phyloP scores from a whole-genome alignment of 2,797 vertebrate genomes.

The Gadopsis bispinosus region DNA sequence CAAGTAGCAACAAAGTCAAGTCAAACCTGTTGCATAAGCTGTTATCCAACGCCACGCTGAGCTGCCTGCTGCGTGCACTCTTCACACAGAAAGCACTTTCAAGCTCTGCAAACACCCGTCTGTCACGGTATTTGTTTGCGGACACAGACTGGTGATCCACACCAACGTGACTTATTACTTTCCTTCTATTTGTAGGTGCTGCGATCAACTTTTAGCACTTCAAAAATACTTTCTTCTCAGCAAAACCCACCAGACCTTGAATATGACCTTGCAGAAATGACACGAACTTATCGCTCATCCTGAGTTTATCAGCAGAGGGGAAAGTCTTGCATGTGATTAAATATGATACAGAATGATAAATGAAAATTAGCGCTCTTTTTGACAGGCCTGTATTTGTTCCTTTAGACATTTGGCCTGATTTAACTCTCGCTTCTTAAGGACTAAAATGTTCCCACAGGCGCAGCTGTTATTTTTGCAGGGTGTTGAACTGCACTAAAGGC shows the following conservation, averaged over 20 bases:
- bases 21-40: constrained; percentile 38
- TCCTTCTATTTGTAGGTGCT: neutral
- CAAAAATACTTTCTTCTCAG: neutral
- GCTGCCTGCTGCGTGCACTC: neutral
- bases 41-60: neutral
- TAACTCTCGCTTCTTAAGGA: neutral
- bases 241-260: neutral
- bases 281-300: neutral
- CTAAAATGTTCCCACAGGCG: neutral
- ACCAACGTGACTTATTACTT: too few species aligned
- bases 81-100: constrained; percentile 25
- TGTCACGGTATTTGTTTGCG: constrained; percentile 14
- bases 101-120: constrained; percentile 44
- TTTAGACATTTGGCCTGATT: too few species aligned
- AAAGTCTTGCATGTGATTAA: neutral
- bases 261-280: neutral
- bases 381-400: neutral
- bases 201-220: neutral
- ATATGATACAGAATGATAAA: neutral
- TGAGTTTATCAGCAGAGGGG: neutral
- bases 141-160: neutral
- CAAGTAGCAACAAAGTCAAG: constrained; percentile 29
- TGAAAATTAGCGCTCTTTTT: neutral
- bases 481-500: too few species aligned
- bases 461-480: neutral